Conservation (phyloP, 2,797 vertebrate genomes). For the Darevskia mixta region DNA sequence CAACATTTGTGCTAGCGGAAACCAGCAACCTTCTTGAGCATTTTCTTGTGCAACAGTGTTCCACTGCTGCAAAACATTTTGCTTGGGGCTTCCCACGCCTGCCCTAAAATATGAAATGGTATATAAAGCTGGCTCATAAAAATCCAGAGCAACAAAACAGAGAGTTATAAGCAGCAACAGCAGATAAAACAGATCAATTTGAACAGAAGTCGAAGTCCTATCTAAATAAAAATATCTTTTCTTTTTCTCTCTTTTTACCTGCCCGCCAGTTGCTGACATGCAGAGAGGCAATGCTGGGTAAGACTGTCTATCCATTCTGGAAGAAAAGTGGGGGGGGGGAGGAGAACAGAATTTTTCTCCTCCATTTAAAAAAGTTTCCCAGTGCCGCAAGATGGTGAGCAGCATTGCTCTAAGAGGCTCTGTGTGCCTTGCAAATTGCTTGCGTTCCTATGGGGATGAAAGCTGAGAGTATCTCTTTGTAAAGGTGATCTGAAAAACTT, state of each 20-base stretch:
- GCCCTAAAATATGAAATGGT: background rate
- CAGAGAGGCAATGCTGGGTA: background rate
- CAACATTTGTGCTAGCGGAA: too few relatives aligned
- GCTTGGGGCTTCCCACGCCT: too few relatives aligned
- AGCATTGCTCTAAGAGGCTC: background rate
- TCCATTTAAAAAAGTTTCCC: background rate
- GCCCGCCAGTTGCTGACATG: background rate
- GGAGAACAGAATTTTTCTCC: background rate
- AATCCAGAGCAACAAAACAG: background rate
- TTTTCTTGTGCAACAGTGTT: too few relatives aligned
- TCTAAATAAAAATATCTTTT: background rate
- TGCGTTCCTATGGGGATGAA: constrained; percentile 13
- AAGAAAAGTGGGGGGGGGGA: background rate
- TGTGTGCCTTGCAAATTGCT: constrained; percentile 2
- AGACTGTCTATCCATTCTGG: background rate
- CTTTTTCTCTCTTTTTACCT: background rate
- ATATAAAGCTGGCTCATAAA: background rate
- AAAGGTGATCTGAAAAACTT: constrained; percentile 7
- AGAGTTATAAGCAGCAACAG: background rate
- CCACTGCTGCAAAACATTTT: too few relatives aligned
- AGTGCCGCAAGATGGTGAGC: background rate
- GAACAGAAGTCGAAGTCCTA: background rate
- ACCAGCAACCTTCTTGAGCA: too few relatives aligned
- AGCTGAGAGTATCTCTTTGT: constrained; percentile 1
- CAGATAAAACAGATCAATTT: background rate